These are phyloP conservation scores for Microplitis demolitor DNA, from an alignment of 1,140 invertebrate species.

Conservation along the genomic window DNA sequence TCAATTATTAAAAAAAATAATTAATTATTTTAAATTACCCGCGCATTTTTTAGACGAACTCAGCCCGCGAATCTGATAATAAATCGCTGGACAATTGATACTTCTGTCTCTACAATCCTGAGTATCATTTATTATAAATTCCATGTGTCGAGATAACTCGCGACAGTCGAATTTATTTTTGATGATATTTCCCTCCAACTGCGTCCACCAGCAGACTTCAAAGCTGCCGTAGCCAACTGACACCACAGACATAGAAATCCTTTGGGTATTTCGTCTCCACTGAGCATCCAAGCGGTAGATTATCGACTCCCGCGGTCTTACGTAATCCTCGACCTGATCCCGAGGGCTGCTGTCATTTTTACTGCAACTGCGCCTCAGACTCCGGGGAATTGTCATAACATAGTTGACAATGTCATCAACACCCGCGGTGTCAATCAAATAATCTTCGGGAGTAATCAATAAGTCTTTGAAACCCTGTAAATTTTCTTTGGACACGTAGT, in stretches of 20 bases:
- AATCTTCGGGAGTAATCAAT: slow-evolving; percentile 40
- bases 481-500: slow-evolving; percentile 37
- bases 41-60: slow-evolving; percentile 42
- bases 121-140: slow-evolving; percentile 29
- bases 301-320: slow-evolving; percentile 33
- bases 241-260: slow-evolving; percentile 34
- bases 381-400: slow-evolving; percentile 38
- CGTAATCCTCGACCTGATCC: slow-evolving; percentile 43
- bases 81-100: slow-evolving; percentile 36
- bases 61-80: slow-evolving; percentile 37
- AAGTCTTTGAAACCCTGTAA: slow-evolving; percentile 32
- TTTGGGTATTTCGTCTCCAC: slow-evolving; percentile 36
- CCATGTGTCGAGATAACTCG: slow-evolving; percentile 32
- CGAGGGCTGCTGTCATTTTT: slow-evolving; percentile 17
- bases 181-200: slow-evolving; percentile 10
- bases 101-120: slow-evolving; percentile 21
- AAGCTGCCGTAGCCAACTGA: slow-evolving; percentile 45
- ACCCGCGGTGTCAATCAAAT: slow-evolving; percentile 33
- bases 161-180: slow-evolving; percentile 29
- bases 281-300: slow-evolving; percentile 42
- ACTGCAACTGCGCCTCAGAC: slow-evolving; percentile 32
- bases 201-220: slow-evolving; percentile 42
- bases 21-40: slow-evolving; percentile 34
- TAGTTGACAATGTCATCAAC: slow-evolving; percentile 33
- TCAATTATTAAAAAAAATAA: background rate